A percentile compares a stretch with the other conserved stretches of the same genome.
phyloP scores from a whole-genome alignment of 2,888 invertebrate genomes.

The Dasypolia templi region DNA sequence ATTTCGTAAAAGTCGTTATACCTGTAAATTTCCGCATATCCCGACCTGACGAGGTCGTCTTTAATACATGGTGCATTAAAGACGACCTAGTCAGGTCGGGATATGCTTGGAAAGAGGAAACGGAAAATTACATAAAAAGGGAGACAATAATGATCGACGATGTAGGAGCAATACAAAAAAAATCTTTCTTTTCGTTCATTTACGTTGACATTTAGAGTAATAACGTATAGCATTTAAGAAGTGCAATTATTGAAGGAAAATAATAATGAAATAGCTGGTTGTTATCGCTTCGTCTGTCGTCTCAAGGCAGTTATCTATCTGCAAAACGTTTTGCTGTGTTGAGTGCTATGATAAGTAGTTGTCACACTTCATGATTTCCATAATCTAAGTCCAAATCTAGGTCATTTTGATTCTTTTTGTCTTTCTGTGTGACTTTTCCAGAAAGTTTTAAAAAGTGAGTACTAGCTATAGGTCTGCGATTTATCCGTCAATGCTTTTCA shows the following conservation, averaged over 20 bases:
- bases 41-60: too few species aligned
- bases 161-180: conserved; percentile 44
- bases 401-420: conserved; percentile 4
- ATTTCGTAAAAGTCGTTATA: conserved; percentile 19
- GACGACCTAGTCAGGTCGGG: conserved; percentile 22
- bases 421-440: neutral
- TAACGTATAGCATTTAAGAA: conserved; percentile 23
- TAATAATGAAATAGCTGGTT: neutral
- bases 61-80: conserved; percentile 16
- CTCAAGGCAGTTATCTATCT: conserved; percentile 8
- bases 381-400: conserved; percentile 17
- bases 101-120: conserved; percentile 37
- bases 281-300: neutral
- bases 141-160: conserved; percentile 54
- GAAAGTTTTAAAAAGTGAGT: neutral
- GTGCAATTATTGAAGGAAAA: conserved; percentile 7
- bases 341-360: conserved; percentile 15
- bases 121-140: conserved; percentile 54
- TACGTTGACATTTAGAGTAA: conserved; percentile 18
- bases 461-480: neutral
- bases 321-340: conserved; percentile 14
- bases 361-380: conserved; percentile 11
- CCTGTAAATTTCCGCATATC: too few species aligned
- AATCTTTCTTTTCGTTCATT: conserved; percentile 24
- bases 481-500: neutral